Evolutionary conservation across 2,113 vertebrate genomes (phyloP), one percentile per base, ranked within the genome.

Genomic region (Turnix velox): DNA sequence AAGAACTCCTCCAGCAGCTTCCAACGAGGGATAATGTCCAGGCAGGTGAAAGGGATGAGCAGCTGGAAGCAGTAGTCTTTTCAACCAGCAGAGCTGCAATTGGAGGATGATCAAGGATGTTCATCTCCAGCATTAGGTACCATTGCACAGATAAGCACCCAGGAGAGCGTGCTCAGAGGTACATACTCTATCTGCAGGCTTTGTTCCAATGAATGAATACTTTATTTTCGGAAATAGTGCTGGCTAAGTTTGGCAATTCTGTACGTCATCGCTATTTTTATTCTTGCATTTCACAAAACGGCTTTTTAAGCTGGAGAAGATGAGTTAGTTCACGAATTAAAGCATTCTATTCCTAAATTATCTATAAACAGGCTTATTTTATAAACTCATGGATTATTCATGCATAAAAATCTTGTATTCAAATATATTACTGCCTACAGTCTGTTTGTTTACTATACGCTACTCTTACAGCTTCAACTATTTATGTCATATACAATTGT

Each of bases 401-500:
- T 87, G 81, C 18, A 66, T 66, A 84, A 93, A 92, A 85, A 93
- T 89, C 59, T 67, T 55, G 42, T 78, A 88, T 93, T 88, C 81
- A 95, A 82, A 94, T 84, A 82, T 62, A 87, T 95, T 91, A 58
- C 84, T 91, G 89, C 95, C 87, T 91, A 55, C 71, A 85, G 87
- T 69, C 92, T 95, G 74, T 94, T 92, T 96, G 83, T 93, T 96
- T 96, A 93, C 92, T 95, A 95, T 75, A 79, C n/a, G 71, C 42
- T 89, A 84, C 74, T 93, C 39, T 92, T 89, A 76, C 22, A 84
- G 58, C 52, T 93, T 89, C 87, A 89, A 93, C 66, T 85, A 85
- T 77, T 95, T 89, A 54, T 89, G 84, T 73, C 87, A 83, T 30
- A 11, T 35, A 61, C 35, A 2, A 80, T 85, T 87, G 55, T 80